Conservation (phyloP, 2,888 invertebrate genomes). For the Andricus curvator region DNA sequence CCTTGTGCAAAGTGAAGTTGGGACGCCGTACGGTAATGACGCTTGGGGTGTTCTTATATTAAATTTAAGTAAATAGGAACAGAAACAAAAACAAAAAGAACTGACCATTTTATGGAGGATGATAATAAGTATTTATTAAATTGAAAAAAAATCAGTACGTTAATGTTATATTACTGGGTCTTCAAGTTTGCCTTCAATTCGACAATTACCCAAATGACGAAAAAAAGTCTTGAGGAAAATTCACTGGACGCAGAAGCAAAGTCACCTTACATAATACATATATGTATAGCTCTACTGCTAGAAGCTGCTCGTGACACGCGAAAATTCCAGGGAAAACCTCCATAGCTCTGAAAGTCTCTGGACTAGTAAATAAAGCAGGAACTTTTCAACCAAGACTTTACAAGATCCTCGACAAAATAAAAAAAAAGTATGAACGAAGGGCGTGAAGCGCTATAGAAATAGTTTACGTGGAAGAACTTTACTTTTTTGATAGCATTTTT, state of each 20-base stretch:
- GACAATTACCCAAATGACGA: slow-evolving; percentile 66
- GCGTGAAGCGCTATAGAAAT: background rate
- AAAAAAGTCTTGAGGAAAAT: slow-evolving; percentile 65
- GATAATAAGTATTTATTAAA: too few relatives aligned
- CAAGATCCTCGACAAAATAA: background rate
- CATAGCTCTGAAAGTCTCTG: background rate
- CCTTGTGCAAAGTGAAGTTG: too few relatives aligned
- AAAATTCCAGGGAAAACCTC: slow-evolving; percentile 11
- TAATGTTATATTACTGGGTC: too few relatives aligned
- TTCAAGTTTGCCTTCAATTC: too few relatives aligned
- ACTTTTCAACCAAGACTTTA: background rate
- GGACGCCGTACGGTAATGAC: too few relatives aligned
- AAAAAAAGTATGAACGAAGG: background rate
- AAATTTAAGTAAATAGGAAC: too few relatives aligned
- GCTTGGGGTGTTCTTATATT: too few relatives aligned
- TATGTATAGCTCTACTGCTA: background rate
- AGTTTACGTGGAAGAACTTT: background rate
- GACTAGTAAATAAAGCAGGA: slow-evolving; percentile 1
- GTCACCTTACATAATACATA: slow-evolving; percentile 49
- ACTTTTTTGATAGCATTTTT: background rate
- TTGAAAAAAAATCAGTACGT: too few relatives aligned
- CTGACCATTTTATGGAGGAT: too few relatives aligned
- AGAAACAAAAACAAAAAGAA: too few relatives aligned
- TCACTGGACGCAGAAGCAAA: slow-evolving; percentile 66
- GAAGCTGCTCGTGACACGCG: background rate